phyloP scores from a whole-genome alignment of 2,797 vertebrate species.

The Acanthurus tractus region DNA sequence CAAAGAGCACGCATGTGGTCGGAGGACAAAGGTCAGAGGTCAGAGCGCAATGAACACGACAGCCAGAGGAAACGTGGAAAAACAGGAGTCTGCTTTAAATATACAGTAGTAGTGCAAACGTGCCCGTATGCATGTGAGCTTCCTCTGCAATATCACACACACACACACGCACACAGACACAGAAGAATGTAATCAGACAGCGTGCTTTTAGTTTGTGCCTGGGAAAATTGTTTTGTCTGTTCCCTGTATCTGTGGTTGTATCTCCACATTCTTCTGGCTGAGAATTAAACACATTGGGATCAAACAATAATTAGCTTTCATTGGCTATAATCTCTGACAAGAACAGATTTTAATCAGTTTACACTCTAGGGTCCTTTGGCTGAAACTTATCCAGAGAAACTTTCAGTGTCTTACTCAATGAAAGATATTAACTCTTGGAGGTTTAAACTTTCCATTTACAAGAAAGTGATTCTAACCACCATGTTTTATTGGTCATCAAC shows the following conservation, averaged over 20 bases:
- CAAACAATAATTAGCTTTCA: conserved; percentile 22
- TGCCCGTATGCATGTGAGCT: not conserved
- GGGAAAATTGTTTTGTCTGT: conserved; percentile 36
- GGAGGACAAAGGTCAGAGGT: conserved; percentile 45
- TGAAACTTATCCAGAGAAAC: not conserved
- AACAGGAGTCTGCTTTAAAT: conserved; percentile 35
- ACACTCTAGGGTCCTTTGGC: not conserved
- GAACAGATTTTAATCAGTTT: conserved; percentile 13
- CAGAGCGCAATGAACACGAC: conserved; percentile 16
- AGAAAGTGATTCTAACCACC: not conserved
- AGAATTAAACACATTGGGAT: conserved; percentile 42
- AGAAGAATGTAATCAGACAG: conserved; percentile 20
- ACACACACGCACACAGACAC: conserved; percentile 14
- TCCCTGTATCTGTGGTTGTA: conserved; percentile 13
- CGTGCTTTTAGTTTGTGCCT: conserved; percentile 15
- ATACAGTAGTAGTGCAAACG: conserved; percentile 7
- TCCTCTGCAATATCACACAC: not conserved
- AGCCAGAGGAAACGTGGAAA: conserved; percentile 32
- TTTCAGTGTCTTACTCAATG: not conserved
- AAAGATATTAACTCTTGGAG: not conserved
- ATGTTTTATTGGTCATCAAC: conserved; percentile 3
- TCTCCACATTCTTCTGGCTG: conserved; percentile 25
- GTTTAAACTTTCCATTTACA: conserved; percentile 8
- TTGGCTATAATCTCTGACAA: conserved; percentile 3
- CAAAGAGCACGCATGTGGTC: conserved; percentile 23